A percentile compares a stretch with the other conserved stretches of the same genome.
Conservation (phyloP, 2,113 vertebrate genomes). For the Gambusia affinis region DNA sequence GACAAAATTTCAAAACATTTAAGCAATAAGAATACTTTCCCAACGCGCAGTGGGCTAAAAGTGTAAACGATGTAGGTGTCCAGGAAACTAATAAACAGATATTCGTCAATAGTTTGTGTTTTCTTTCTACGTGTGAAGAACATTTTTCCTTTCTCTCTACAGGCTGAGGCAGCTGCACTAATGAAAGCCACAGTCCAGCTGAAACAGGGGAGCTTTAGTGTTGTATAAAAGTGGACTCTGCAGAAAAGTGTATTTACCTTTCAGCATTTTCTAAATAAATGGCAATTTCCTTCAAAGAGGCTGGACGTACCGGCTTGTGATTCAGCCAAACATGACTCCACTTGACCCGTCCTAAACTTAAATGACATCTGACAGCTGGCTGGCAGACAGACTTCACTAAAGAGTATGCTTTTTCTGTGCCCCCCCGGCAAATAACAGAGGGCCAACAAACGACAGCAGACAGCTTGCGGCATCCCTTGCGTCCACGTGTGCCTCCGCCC, state of each 20-base stretch:
- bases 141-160: too few relatives aligned
- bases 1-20: too few relatives aligned
- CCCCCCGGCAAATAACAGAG: conserved; percentile 42
- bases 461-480: conserved; percentile 12
- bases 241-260: conserved; percentile 30
- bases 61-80: too few relatives aligned
- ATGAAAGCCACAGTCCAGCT: too few relatives aligned
- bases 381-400: conserved; percentile 26
- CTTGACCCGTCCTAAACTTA: conserved; percentile 62
- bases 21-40: too few relatives aligned
- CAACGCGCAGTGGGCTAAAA: too few relatives aligned
- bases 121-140: too few relatives aligned
- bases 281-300: conserved; percentile 42
- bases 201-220: background rate
- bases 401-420: conserved; percentile 22
- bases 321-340: conserved; percentile 44
- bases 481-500: conserved; percentile 31
- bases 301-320: background rate
- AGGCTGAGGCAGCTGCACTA: too few relatives aligned
- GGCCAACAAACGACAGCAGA: conserved; percentile 17
- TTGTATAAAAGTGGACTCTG: background rate
- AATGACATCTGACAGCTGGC: conserved; percentile 49
- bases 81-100: too few relatives aligned
- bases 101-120: too few relatives aligned
- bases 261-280: conserved; percentile 58